Conservation (phyloP, 2,888 invertebrate species). For the Drosophila eohydei region DNA sequence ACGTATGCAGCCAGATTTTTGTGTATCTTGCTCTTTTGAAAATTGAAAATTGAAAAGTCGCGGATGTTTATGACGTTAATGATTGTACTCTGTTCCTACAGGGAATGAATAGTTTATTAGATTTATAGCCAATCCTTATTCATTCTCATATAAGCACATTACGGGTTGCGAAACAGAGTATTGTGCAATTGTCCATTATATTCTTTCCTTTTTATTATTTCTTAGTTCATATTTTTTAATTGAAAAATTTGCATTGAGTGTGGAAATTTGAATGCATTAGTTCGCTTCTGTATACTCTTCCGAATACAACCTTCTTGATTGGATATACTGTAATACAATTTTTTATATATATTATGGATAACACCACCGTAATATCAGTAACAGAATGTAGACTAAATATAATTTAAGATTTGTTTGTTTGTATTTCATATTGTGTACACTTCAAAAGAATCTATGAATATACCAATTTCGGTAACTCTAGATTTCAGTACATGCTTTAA, state of each 20-base stretch:
- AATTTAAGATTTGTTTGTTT: no score
- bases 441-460: no score
- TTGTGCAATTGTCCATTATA: neutral
- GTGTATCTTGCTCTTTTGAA: constrained; percentile 56
- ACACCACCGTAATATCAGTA: no score
- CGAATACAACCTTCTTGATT: no score
- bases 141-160: neutral
- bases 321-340: no score
- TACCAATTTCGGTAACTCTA: no score
- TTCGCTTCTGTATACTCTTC: neutral
- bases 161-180: neutral
- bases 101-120: constrained; percentile 10
- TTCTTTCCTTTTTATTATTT: neutral
- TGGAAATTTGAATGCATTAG: neutral
- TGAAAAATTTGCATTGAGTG: neutral
- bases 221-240: constrained; percentile 1
- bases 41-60: constrained; percentile 55
- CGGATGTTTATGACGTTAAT: constrained; percentile 73
- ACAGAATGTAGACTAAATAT: no score
- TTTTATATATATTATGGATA: neutral
- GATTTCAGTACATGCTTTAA: no score
- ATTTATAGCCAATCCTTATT: neutral
- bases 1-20: constrained; percentile 25
- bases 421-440: no score
- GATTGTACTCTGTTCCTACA: constrained; percentile 35